Base-by-base conservation (phyloP, 2,888 invertebrate genomes). In the Acanthoscelides obtectus region DNA sequence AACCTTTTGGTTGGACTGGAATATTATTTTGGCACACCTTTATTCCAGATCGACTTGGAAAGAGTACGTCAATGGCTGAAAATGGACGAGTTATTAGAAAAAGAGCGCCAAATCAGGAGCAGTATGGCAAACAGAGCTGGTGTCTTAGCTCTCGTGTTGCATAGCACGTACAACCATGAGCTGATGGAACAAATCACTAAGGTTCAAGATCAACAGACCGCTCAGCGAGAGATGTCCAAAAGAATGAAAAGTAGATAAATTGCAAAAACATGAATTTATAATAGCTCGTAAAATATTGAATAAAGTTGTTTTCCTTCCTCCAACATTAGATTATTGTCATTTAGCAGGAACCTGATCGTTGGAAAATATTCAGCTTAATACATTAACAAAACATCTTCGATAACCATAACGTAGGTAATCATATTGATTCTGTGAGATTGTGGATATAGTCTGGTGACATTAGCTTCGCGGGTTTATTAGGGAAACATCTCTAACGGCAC, bases 91-190 rank as follows among this genome's bases (percentile, higher is more conserved):
- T 86, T 98, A 66, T 89, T 97, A 69, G 98, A 98, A 80, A 96
- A 98, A 83, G 98, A 98, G 86, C 88, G 97, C 74, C 94, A 93
- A 80, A 93, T 97, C 25, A 88, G 97, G 2, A 88, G 89, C 20
- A 90, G 88, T 74, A 90, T 90, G 89, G 89, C 89, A 0, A 92
- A 90, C 78, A 90, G 98, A 72, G 97, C 97, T 66, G 97, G 98
- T 0, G 95, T 98, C 0, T 87, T 99, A 19, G 96, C 96, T 0
- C 88, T 99, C 0, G 94, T 99, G 93, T 87, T 99, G n/a, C 98
- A 99, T 84, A 97, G 98, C 5, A 98, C 98, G 0, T 96, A 96
- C 83, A 96, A 98, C 86, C 97, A 98, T 83, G 96, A 95, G 79
- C 89, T 95, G 0, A 94, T 95, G 92, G 94, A 94, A 80, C 89